Percentiles rank a stretch among this genome's conserved stretches.
Conservation (phyloP, 2,797 vertebrate species). For the Enteromius unitaeniatus region DNA sequence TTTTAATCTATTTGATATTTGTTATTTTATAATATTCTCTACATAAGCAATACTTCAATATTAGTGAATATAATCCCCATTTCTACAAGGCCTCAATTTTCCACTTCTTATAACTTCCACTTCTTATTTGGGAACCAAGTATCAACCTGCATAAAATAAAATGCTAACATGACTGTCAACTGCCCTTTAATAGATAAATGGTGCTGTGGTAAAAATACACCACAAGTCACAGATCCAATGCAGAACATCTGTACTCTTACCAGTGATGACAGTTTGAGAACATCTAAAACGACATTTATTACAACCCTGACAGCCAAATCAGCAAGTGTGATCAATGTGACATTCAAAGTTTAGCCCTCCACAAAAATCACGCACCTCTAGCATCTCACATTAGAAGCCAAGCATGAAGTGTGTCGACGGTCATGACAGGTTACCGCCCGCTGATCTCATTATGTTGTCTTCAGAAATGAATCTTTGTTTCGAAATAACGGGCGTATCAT, state of each 20-base stretch:
- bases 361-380: conserved; percentile 30
- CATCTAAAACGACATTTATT: conserved; percentile 50
- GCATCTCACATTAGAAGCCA: conserved; percentile 17
- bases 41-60: not conserved
- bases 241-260: conserved; percentile 45
- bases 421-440: conserved; percentile 15
- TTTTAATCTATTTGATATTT: not conserved
- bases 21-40: not conserved
- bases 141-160: not conserved
- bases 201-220: not conserved
- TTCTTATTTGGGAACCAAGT: conserved; percentile 20
- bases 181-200: conserved; percentile 4
- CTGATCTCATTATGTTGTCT: conserved; percentile 19
- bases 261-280: conserved; percentile 41
- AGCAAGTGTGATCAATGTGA: conserved; percentile 54
- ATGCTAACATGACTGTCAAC: conserved; percentile 18
- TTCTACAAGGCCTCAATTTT: not conserved
- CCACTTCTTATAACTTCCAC: conserved; percentile 1
- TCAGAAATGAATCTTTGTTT: not conserved
- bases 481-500: not conserved
- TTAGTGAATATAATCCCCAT: not conserved
- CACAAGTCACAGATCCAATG: conserved; percentile 10
- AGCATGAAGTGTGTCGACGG: conserved; percentile 2
- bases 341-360: conserved; percentile 52
- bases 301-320: conserved; percentile 43